Evolutionary conservation across 2,797 vertebrate genomes (phyloP).

Genomic region (Carduelis carduelis): DNA sequence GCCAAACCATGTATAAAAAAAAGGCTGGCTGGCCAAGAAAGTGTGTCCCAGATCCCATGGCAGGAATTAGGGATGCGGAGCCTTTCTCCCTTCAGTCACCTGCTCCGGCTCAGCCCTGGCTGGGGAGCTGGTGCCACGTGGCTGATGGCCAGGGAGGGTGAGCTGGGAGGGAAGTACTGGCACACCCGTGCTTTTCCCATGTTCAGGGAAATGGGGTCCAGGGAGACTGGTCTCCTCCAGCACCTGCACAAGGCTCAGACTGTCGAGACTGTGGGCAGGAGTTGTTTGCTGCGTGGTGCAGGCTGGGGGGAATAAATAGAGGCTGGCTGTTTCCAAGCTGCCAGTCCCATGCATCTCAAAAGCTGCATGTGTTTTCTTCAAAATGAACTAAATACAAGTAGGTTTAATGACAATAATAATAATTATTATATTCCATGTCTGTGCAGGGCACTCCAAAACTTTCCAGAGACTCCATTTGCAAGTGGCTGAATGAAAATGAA

Average conservation of each 20-base stretch:
- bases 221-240: background rate
- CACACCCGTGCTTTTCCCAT: fast-evolving
- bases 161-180: background rate
- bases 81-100: slow-evolving; percentile 11
- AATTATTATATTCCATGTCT: background rate
- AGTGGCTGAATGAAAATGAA: slow-evolving; percentile 14
- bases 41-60: slow-evolving; percentile 25
- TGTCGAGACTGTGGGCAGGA: background rate
- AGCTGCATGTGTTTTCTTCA: slow-evolving; percentile 9
- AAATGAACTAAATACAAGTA: slow-evolving; percentile 15
- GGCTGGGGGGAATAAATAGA: slow-evolving; percentile 12
- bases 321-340: slow-evolving; percentile 7
- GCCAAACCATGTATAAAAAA: slow-evolving; percentile 8
- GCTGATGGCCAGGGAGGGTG: background rate
- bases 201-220: background rate
- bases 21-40: background rate
- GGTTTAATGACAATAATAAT: background rate
- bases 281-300: background rate
- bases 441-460: background rate
- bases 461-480: background rate
- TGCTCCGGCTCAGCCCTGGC: background rate
- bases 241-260: background rate
- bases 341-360: background rate
- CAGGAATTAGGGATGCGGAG: background rate
- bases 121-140: background rate